Evolutionary conservation across 2,888 invertebrate species (phyloP).

Genomic region (Tiliacea aurago): DNA sequence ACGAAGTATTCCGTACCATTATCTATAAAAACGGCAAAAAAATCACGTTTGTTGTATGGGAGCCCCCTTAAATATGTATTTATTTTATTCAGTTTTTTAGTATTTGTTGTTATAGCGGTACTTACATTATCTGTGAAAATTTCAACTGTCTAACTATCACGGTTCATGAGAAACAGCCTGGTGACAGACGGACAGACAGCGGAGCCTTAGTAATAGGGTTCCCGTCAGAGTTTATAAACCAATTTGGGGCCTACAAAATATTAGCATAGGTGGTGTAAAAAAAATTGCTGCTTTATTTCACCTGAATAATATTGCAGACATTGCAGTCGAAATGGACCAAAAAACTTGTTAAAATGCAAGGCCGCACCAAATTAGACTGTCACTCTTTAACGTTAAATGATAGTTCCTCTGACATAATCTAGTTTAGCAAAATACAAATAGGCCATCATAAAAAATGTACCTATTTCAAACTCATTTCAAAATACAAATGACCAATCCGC

Average conservation of each 20-base stretch:
- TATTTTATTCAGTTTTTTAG: too few relatives aligned
- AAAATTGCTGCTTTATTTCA: not conserved
- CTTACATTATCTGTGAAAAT: too few relatives aligned
- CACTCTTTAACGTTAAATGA: conserved; percentile 29
- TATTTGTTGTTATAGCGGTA: too few relatives aligned
- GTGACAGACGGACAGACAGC: too few relatives aligned
- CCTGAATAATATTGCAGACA: not conserved
- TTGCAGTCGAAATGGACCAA: not conserved
- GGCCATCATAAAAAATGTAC: conserved; percentile 35
- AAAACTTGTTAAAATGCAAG: not conserved
- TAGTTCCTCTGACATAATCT: conserved; percentile 25
- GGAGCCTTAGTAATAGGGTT: too few relatives aligned
- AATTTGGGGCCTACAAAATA: not conserved
- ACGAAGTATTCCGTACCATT: too few relatives aligned
- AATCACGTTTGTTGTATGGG: too few relatives aligned
- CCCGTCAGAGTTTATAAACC: too few relatives aligned
- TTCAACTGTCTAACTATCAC: too few relatives aligned
- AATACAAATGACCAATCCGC: conserved; percentile 65
- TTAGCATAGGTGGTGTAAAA: not conserved
- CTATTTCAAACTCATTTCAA: conserved; percentile 48
- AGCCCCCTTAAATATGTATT: too few relatives aligned
- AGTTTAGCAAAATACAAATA: conserved; percentile 46
- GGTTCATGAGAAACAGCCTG: too few relatives aligned
- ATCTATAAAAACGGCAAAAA: too few relatives aligned
- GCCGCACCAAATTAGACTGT: conserved; percentile 15